Base-by-base conservation (phyloP, 2,113 vertebrate species). In the Lepidiolamprologus cunningtoni region DNA sequence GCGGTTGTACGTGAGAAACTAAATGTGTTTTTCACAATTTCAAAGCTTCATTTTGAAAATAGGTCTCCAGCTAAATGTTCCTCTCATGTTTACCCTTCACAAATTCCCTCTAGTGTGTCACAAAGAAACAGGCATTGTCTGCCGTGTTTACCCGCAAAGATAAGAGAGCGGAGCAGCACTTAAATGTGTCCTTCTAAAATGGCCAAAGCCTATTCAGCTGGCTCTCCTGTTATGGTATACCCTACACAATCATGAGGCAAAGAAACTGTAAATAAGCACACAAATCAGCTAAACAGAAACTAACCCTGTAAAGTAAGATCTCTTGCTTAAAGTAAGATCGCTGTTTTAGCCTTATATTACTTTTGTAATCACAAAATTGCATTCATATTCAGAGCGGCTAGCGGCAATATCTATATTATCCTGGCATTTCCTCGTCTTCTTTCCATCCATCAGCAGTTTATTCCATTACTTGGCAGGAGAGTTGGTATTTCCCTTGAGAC, bases 111-210 rank as follows among this genome's bases (percentile, higher is more conserved):
- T 23, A n/a, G 53, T 80, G 79, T 90, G 89, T 80, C 82, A 47
- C 85, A 86, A 84, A 86, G 84, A 90, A 88, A 82, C 47, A 35
- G 79, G 8, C 86, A 88, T 91, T 93, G 92, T 93, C 80, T 54
- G 9, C 8, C 73, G 58, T 95, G 89, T 95, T 95, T 95, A 90
- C 93, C 79, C 33, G 55, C 61, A 81, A 83, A 89, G 92, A 94
- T 94, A 94, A 94, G 91, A 87, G 84, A 88, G 86, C 58, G 17
- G 61, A 91, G 84, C 86, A 83, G 86, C 90, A 93, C 89, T 94
- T 93, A 94, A 90, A 85, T 50, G 89, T 82, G 71, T 85, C 92
- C 85, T 88, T 95, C 93, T 89, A 87, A 91, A 92, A 92, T 47
- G 71, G 80, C 84, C 89, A 80, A 63, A 80, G 89, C 78, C 90